A percentile compares a stretch with the other conserved stretches of the same genome.
Conservation (phyloP, 2,888 invertebrate genomes). For the Flabesymbios commensalis region DNA sequence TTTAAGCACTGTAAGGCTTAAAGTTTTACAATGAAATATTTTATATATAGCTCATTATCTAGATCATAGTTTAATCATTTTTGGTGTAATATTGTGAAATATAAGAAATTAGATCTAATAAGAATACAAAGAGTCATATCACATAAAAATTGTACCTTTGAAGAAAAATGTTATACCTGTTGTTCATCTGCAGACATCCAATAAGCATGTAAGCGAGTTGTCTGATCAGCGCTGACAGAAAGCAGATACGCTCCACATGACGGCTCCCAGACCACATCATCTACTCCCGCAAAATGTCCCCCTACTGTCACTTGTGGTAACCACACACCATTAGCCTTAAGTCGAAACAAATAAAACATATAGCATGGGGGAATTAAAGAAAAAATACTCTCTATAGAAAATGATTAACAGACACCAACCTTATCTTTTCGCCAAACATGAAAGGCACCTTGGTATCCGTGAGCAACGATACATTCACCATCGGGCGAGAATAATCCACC, state of each 20-base stretch:
- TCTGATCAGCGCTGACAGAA: slow-evolving; percentile 83
- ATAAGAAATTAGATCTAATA: too few relatives aligned
- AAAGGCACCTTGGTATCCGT: slow-evolving; percentile 91
- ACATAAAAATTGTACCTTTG: too few relatives aligned
- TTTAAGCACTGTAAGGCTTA: too few relatives aligned
- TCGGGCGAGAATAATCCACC: slow-evolving; percentile 72
- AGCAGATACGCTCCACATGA: slow-evolving; percentile 74
- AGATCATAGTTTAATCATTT: too few relatives aligned
- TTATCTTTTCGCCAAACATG: slow-evolving; percentile 77
- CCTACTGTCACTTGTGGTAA: slow-evolving; percentile 60
- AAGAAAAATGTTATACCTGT: slow-evolving; percentile 5
- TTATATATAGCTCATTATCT: too few relatives aligned
- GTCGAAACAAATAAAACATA: too few relatives aligned
- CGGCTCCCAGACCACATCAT: slow-evolving; percentile 85
- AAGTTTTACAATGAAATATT: too few relatives aligned
- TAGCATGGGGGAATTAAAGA: too few relatives aligned
- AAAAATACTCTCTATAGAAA: too few relatives aligned
- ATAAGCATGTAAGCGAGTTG: slow-evolving; percentile 85
- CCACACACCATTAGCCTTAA: slow-evolving; percentile 47
- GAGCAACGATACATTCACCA: slow-evolving; percentile 75
- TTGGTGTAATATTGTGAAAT: too few relatives aligned
- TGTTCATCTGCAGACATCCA: slow-evolving; percentile 64
- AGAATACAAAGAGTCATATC: too few relatives aligned
- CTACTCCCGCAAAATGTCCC: slow-evolving; percentile 84
- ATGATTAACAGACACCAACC: too few relatives aligned